phyloP scores from a whole-genome alignment of 2,797 vertebrate genomes.

The Chaetodon trifasciatus region DNA sequence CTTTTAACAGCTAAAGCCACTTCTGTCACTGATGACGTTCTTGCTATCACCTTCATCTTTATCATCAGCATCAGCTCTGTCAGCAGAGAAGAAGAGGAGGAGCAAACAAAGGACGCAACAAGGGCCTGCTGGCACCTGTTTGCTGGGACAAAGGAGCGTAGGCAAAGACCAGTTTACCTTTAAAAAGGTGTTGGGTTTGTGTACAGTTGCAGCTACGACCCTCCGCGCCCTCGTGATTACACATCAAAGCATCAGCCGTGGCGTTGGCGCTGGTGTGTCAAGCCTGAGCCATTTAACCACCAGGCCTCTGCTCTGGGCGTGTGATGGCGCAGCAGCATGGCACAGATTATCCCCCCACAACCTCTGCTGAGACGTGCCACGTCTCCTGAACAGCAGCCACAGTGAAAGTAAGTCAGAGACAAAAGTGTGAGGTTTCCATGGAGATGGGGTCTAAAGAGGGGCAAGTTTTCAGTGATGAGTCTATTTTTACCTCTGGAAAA shows the following conservation, averaged over 20 bases:
- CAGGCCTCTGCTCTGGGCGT: constrained; percentile 4
- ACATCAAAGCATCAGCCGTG: background rate
- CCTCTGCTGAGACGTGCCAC: constrained; percentile 32
- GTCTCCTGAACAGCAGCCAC: constrained; percentile 64
- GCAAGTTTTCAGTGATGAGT: no score
- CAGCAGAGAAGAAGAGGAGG: background rate
- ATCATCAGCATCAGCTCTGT: constrained; percentile 3
- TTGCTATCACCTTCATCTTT: constrained; percentile 2
- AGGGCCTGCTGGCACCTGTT: background rate
- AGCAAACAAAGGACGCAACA: background rate
- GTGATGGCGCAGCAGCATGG: constrained; percentile 4
- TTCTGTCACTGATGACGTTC: constrained; percentile 9
- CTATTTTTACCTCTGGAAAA: no score
- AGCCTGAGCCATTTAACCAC: constrained; percentile 11
- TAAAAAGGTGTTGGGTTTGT: background rate
- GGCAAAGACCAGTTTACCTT: background rate
- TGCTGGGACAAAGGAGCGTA: background rate
- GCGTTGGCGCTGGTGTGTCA: constrained; percentile 9
- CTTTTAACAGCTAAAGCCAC: no score
- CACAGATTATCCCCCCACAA: constrained; percentile 19
- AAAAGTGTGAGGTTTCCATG: constrained; percentile 85
- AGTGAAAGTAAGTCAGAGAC: constrained; percentile 79
- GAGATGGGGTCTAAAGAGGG: constrained; percentile 75
- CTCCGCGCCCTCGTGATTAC: background rate
- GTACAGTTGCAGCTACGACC: background rate